These are phyloP conservation scores for Echeneis naucrates DNA, from an alignment of 2,797 vertebrate species.

Conservation along the genomic window DNA sequence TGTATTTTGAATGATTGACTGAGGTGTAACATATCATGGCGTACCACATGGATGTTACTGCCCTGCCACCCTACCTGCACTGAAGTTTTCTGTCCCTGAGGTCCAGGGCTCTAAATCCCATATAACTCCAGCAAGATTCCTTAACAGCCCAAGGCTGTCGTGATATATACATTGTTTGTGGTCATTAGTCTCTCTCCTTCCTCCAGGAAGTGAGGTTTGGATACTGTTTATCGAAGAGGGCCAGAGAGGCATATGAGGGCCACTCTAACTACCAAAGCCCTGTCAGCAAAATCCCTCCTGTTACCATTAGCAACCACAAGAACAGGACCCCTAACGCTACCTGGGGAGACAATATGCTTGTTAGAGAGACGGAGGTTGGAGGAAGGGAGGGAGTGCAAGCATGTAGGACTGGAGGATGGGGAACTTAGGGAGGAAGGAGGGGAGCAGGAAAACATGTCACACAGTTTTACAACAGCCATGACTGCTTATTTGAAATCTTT, in stretches of 20 bases:
- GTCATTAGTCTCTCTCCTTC: not conserved
- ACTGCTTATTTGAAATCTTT: constrained; percentile 26
- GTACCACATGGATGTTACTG: not conserved
- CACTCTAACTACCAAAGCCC: constrained; percentile 55
- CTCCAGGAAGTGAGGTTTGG: constrained; percentile 5
- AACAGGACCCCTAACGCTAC: constrained; percentile 60
- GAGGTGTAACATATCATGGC: not conserved
- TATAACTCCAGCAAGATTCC: constrained; percentile 5
- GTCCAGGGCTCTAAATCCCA: not conserved
- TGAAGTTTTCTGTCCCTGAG: not conserved
- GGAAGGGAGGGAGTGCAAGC: constrained; percentile 17
- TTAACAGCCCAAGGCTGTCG: not conserved
- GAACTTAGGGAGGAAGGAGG: constrained; percentile 31
- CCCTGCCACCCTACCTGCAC: not conserved
- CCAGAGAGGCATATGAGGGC: constrained; percentile 48
- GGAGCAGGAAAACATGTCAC: constrained; percentile 10
- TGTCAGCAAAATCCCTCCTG: constrained; percentile 73
- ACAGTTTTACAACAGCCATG: constrained; percentile 18
- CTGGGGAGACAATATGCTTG: constrained; percentile 70
- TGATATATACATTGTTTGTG: constrained; percentile 1
- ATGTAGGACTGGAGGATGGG: constrained; percentile 39
- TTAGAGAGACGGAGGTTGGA: constrained; percentile 66
- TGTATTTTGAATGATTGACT: not conserved
- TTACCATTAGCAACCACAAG: constrained; percentile 75
- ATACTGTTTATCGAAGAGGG: constrained; percentile 24